phyloP scores from a whole-genome alignment of 2,797 vertebrate genomes.

The Cirrhinus mrigala region DNA sequence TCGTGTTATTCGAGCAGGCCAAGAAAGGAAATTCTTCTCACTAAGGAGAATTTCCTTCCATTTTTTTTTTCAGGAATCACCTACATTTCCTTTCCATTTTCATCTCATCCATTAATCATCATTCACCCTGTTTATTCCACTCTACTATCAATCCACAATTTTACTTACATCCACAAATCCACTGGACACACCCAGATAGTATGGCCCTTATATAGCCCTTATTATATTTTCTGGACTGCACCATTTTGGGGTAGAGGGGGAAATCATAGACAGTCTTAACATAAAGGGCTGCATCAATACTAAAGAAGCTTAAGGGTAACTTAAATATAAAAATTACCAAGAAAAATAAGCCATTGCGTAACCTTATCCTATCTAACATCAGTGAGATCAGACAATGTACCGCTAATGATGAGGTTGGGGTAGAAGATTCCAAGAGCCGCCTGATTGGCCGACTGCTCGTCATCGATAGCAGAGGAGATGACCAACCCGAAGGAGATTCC shows the following conservation, averaged over 20 bases:
- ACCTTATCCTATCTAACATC: background rate
- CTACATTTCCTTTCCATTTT: constrained; percentile 18
- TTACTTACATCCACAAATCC: background rate
- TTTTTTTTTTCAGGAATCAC: constrained; percentile 5
- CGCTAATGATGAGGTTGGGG: constrained; percentile 83
- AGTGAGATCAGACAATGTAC: constrained; percentile 60
- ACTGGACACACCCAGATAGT: constrained; percentile 1
- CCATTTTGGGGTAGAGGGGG: constrained; percentile 8
- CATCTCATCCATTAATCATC: background rate
- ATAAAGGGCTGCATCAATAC: background rate
- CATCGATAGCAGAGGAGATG: constrained; percentile 82
- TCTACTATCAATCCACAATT: constrained; percentile 14
- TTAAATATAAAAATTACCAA: constrained; percentile 8
- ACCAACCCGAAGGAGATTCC: constrained; percentile 83
- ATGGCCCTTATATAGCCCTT: background rate
- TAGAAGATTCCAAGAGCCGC: constrained; percentile 83
- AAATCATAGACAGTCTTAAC: constrained; percentile 13
- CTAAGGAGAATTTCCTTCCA: background rate
- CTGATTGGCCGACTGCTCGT: constrained; percentile 85
- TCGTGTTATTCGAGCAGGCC: background rate
- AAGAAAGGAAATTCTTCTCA: background rate
- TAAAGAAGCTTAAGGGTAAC: background rate
- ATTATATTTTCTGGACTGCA: constrained; percentile 33
- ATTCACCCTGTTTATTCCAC: background rate
- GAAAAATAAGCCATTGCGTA: constrained; percentile 20